Evolutionary conservation across 2,797 vertebrate genomes (phyloP), one percentile per base, ranked within the genome.

Genomic region (Peromyscus nudipes): DNA sequence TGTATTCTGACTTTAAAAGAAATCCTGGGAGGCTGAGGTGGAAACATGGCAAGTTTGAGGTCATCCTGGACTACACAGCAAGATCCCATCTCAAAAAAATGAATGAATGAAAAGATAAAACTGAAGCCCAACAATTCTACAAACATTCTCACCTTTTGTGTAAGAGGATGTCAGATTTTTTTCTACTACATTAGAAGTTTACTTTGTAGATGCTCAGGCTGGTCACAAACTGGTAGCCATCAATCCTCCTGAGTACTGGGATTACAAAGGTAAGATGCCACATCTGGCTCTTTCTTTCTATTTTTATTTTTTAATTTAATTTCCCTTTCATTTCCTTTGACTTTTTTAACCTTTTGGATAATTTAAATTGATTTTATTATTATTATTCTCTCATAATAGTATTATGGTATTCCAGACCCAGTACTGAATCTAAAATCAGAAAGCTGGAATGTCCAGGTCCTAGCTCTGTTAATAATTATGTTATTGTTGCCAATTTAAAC

Each of bases 1-100:
- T 81, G 91, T 64, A 97, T 65, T 92, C 25, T 23, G 67, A 65
- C 80, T 94, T 75, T 31, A 85, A 91, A 97, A 81, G 49, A 43
- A 11, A 96, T 16, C 27, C 65, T 79, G n/a, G 43, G 29, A 89
- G 6, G 55, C 10, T 46, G 40, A 46, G 10, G 29, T 12, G 3
- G 52, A 52, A 69, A 27, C 29, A 29, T 11, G 11, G n/a, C 27
- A 60, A 91, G 37, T 6, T 9, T 17, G 16, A 40, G n/a, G 25
- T 4, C 37, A 82, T 67, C 49, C 49, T 91, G 4, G n/a, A 52
- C 37, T 16, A 73, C 19, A 57, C 25, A 73, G 13, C 4, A 46
- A 71, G 65, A 92, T 25, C 8, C 19, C 12, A 43, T 71, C 65
- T 82, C 65, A 31, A 91, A 83, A 34, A 11, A 16, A n/a, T 64